These are phyloP conservation scores for Drosophila lacertosa DNA, from an alignment of 1,140 invertebrate species.

Conservation along the genomic window DNA sequence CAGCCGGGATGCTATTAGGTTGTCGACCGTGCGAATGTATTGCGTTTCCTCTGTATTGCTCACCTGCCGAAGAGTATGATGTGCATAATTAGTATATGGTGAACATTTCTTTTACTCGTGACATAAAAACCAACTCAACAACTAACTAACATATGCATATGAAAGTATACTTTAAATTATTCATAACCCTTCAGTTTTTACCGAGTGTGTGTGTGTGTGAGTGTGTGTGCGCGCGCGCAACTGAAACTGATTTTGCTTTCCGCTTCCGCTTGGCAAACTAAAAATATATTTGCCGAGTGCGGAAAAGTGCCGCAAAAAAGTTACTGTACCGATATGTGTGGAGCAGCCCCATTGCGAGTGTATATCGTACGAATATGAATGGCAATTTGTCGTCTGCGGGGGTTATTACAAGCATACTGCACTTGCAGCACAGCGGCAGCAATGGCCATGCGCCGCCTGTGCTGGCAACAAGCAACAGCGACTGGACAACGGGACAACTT, in stretches of 20 bases:
- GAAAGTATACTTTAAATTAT: slow-evolving; percentile 69
- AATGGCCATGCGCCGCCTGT: slow-evolving; percentile 27
- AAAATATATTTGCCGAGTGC: slow-evolving; percentile 58
- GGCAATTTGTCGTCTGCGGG: slow-evolving; percentile 75
- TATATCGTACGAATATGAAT: slow-evolving; percentile 63
- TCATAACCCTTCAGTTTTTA: slow-evolving; percentile 39
- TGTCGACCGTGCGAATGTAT: slow-evolving; percentile 79
- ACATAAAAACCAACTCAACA: not conserved
- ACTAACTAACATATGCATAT: slow-evolving; percentile 47
- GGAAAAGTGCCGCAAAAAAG: slow-evolving; percentile 45
- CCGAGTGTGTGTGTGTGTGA: not conserved
- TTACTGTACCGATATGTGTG: slow-evolving; percentile 51
- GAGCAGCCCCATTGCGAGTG: slow-evolving; percentile 28
- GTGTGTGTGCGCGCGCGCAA: slow-evolving; percentile 21
- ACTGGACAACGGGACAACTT: slow-evolving; percentile 19
- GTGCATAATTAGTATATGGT: slow-evolving; percentile 22
- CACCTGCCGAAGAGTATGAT: slow-evolving; percentile 52
- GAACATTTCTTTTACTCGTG: not conserved
- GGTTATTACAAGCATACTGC: slow-evolving; percentile 72
- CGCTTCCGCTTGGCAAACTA: slow-evolving; percentile 56
- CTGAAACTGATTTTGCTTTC: slow-evolving; percentile 74
- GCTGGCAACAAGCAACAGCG: not conserved
- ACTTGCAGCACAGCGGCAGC: slow-evolving; percentile 55
- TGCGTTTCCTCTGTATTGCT: slow-evolving; percentile 71
- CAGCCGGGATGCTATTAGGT: slow-evolving; percentile 76